phyloP scores from a whole-genome alignment of 2,888 invertebrate genomes.

The Aporophyla nigra region DNA sequence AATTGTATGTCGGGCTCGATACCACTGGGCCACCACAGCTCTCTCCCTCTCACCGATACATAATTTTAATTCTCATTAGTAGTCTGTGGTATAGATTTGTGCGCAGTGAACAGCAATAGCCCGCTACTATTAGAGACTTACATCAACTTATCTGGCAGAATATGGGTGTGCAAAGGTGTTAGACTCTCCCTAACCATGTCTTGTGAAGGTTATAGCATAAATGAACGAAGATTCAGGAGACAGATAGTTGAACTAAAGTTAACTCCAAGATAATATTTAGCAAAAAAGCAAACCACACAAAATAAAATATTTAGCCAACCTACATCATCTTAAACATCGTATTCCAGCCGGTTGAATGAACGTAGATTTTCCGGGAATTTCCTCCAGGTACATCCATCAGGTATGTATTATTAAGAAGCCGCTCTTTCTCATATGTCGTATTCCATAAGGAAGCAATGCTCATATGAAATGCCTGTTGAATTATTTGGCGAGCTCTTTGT shows the following conservation, averaged over 20 bases:
- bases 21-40: too few relatives aligned
- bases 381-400: constrained; percentile 57
- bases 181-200: too few relatives aligned
- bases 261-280: background rate
- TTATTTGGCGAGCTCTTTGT: constrained; percentile 64
- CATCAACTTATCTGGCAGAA: too few relatives aligned
- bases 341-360: constrained; percentile 35
- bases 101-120: too few relatives aligned
- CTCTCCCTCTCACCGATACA: too few relatives aligned
- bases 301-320: constrained; percentile 1
- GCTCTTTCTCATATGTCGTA: constrained; percentile 58
- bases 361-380: constrained; percentile 49
- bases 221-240: background rate
- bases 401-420: constrained; percentile 64
- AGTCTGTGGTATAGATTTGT: too few relatives aligned
- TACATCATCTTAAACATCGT: constrained; percentile 6
- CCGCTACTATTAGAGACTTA: too few relatives aligned
- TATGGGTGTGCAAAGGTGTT: too few relatives aligned
- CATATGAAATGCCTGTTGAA: constrained; percentile 69
- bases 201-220: background rate
- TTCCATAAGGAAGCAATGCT: constrained; percentile 65
- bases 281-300: background rate
- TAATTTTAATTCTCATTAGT: too few relatives aligned
- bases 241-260: background rate
- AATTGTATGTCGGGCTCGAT: too few relatives aligned